Conservation (phyloP, 2,113 vertebrate species). For the Heptranchias perlo region DNA sequence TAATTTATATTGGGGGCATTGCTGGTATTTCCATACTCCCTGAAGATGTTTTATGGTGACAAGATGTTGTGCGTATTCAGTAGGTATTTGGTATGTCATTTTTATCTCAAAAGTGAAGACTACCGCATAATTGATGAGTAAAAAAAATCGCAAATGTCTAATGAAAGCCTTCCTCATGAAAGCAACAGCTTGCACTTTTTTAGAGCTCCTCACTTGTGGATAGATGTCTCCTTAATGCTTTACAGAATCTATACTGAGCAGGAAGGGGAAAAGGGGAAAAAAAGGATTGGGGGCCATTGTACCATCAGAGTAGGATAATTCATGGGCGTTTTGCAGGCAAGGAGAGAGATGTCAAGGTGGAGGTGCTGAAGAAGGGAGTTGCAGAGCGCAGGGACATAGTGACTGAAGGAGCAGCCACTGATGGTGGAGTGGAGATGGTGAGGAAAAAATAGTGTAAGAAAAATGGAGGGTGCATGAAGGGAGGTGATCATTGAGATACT, state of each 20-base stretch:
- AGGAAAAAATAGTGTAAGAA: too few species aligned
- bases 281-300: too few species aligned
- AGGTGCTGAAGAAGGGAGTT: too few species aligned
- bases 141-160: not conserved
- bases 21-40: not conserved
- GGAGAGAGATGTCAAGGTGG: too few species aligned
- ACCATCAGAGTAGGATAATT: too few species aligned
- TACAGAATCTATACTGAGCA: not conserved
- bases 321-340: too few species aligned
- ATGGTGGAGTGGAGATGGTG: too few species aligned
- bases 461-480: too few species aligned
- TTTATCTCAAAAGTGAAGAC: not conserved
- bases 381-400: too few species aligned
- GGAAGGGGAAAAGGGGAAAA: not conserved
- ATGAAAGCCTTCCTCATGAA: not conserved
- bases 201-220: not conserved
- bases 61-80: not conserved
- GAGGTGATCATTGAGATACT: too few species aligned
- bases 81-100: not conserved
- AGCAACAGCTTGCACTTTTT: not conserved
- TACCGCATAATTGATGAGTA: not conserved
- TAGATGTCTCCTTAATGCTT: not conserved
- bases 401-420: too few species aligned
- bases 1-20: too few species aligned
- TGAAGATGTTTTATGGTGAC: not conserved